phyloP scores from a whole-genome alignment of 2,888 invertebrate genomes.

The Yponomeuta cagnagella region DNA sequence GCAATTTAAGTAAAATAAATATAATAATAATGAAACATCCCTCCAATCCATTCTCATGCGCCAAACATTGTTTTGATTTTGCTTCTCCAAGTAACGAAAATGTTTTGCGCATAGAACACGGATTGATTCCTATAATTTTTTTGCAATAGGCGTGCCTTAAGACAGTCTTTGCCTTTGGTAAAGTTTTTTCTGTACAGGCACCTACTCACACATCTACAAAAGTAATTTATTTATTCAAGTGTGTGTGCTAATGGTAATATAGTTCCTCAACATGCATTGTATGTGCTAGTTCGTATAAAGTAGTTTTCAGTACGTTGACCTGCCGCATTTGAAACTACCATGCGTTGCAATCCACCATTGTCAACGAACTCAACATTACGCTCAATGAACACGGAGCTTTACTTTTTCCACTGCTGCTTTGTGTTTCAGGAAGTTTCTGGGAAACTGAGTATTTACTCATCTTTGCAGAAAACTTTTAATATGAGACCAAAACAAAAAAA shows the following conservation, averaged over 20 bases:
- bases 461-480: too few relatives aligned
- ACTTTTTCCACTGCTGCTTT: not conserved
- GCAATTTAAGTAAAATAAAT: too few relatives aligned
- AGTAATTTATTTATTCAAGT: not conserved
- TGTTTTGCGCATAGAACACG: too few relatives aligned
- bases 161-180: not conserved
- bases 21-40: too few relatives aligned
- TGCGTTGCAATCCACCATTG: slow-evolving; percentile 48
- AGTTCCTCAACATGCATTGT: not conserved
- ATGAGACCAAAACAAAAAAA: too few relatives aligned
- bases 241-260: not conserved
- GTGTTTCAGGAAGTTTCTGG: not conserved
- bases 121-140: too few relatives aligned
- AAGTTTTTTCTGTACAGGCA: not conserved
- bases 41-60: too few relatives aligned
- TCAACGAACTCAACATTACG: slow-evolving; percentile 29
- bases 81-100: too few relatives aligned
- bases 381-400: not conserved
- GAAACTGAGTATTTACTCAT: not conserved
- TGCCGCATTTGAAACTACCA: slow-evolving; percentile 22
- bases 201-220: not conserved
- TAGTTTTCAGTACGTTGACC: slow-evolving; percentile 44
- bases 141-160: too few relatives aligned
- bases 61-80: too few relatives aligned
- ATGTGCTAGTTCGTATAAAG: slow-evolving; percentile 17